Percentiles rank a stretch among this genome's conserved stretches.
Conservation (phyloP, 2,797 vertebrate genomes). For the Hyperoplus immaculatus region DNA sequence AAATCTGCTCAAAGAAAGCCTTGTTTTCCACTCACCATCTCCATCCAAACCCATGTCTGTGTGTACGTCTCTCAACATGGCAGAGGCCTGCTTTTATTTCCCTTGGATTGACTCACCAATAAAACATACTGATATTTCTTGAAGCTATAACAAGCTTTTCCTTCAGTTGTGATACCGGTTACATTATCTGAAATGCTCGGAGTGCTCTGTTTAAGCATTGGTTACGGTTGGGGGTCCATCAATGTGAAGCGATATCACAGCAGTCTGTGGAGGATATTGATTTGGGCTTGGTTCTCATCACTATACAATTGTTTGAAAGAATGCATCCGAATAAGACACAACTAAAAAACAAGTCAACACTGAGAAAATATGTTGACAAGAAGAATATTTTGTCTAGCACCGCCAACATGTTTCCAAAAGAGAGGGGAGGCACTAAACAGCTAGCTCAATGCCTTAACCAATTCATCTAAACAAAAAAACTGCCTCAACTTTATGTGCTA, state of each 20-base stretch:
- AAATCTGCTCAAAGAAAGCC: conserved; percentile 82
- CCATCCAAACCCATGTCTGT: conserved; percentile 79
- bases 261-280: background rate
- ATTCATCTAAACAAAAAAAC: conserved; percentile 45
- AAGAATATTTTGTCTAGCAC: background rate
- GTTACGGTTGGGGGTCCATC: conserved; percentile 20
- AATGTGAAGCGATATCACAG: conserved; percentile 33
- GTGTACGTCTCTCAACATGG: conserved; percentile 66
- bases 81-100: conserved; percentile 75
- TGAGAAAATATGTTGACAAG: conserved; percentile 3
- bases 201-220: conserved; percentile 39
- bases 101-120: conserved; percentile 70
- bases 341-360: background rate
- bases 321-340: conserved; percentile 11
- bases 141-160: conserved; percentile 58
- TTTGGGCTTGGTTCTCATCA: background rate
- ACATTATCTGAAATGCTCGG: conserved; percentile 45
- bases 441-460: conserved; percentile 27
- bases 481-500: conserved; percentile 37
- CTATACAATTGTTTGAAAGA: conserved; percentile 5
- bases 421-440: conserved; percentile 32
- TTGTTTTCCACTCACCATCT: conserved; percentile 80
- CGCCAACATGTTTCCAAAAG: background rate
- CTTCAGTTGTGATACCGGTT: conserved; percentile 44
- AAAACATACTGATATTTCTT: conserved; percentile 74